These are phyloP conservation scores for Bruchidius siliquastri DNA, from an alignment of 2,888 invertebrate genomes.

Conservation along the genomic window DNA sequence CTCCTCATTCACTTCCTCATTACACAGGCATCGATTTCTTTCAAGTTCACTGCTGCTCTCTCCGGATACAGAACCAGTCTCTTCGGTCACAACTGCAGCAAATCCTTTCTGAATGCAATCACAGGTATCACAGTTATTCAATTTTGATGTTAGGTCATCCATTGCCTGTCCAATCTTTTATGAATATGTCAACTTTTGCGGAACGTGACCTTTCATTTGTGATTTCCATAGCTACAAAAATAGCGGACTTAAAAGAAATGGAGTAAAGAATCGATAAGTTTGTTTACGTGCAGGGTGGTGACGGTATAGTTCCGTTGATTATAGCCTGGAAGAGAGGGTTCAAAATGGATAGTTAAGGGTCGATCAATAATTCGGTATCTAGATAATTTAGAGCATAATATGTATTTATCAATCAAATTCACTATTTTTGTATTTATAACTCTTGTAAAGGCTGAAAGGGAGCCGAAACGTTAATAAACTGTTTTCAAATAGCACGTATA, in stretches of 20 bases:
- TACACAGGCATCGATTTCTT: neutral
- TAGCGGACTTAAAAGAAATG: neutral
- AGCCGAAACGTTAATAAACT: no score
- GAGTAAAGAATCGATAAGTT: neutral
- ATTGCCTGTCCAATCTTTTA: neutral
- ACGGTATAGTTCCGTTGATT: neutral
- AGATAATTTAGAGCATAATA: no score
- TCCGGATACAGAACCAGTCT: constrained; percentile 2
- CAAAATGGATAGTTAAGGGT: no score
- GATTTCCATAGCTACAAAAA: neutral
- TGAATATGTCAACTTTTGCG: neutral
- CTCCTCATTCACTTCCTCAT: constrained; percentile 2
- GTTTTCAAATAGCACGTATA: no score
- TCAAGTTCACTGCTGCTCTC: neutral
- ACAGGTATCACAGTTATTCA: constrained; percentile 16
- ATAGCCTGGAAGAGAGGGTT: neutral
- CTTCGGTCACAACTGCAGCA: constrained; percentile 4
- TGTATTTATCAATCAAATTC: no score
- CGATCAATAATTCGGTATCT: no score
- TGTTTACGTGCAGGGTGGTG: neutral
- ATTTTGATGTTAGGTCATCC: constrained; percentile 7
- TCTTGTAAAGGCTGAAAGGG: no score
- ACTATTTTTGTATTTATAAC: no score
- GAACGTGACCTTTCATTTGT: neutral
- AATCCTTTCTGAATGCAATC: constrained; percentile 12